Evolutionary conservation across 2,797 vertebrate species (phyloP).

Genomic region (Monodelphis domestica): DNA sequence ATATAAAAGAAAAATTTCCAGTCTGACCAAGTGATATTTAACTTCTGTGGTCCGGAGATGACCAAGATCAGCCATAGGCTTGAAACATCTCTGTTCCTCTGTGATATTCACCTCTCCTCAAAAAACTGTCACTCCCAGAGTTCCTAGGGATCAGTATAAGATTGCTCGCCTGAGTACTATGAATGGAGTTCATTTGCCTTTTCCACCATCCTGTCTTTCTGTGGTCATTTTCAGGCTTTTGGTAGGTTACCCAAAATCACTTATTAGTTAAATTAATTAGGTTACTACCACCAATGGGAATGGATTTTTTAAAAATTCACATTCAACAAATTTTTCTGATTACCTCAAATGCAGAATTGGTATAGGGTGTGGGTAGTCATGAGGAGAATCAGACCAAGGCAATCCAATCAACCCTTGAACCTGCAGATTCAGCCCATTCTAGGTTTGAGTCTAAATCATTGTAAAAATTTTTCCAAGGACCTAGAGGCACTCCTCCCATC

Average conservation of each 20-base stretch:
- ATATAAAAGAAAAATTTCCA: neutral
- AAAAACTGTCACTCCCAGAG: neutral
- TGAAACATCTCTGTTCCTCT: neutral
- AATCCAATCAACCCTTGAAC: neutral
- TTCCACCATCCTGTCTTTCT: neutral
- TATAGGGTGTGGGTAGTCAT: neutral
- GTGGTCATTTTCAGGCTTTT: neutral
- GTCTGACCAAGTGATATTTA: neutral
- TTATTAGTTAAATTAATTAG: neutral
- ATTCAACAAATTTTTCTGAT: neutral
- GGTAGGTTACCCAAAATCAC: neutral
- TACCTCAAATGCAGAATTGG: neutral
- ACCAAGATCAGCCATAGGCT: neutral
- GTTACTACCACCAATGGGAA: neutral
- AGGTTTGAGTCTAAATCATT: neutral
- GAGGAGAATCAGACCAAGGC: neutral
- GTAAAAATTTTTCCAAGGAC: neutral
- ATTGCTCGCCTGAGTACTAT: neutral
- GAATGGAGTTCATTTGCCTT: neutral
- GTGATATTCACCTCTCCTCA: neutral
- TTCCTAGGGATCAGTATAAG: neutral
- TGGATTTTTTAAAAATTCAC: neutral
- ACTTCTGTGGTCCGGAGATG: neutral
- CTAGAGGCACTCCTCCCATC: neutral
- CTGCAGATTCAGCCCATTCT: neutral